Conservation (phyloP, 2,888 invertebrate species). For the Catocala nupta region DNA sequence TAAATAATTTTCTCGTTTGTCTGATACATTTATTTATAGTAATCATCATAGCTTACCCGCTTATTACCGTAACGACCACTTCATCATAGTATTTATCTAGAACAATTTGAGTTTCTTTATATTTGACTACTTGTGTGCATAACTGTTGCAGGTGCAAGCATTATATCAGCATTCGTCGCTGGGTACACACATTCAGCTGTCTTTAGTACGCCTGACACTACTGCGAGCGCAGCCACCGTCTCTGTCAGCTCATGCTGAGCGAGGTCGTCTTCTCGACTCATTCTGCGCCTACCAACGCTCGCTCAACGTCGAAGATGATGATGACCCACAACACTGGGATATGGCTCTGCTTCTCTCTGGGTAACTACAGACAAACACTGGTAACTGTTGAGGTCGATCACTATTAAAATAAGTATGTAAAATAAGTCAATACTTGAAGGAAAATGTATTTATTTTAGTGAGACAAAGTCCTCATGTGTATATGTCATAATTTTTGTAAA, state of each 20-base stretch:
- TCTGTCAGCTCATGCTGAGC: conserved; percentile 89
- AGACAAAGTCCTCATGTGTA: neutral
- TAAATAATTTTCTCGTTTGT: neutral
- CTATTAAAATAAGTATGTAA: conserved; percentile 4
- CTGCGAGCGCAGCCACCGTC: conserved; percentile 89
- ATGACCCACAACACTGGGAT: conserved; percentile 92
- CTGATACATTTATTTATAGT: too few species aligned
- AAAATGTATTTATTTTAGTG: neutral
- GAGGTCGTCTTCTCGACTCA: conserved; percentile 90
- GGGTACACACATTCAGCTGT: conserved; percentile 89
- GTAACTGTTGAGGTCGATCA: conserved; percentile 28
- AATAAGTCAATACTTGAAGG: conserved; percentile 1
- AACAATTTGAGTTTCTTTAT: neutral
- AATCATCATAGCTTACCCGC: too few species aligned
- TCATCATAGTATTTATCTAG: too few species aligned
- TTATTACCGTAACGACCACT: too few species aligned
- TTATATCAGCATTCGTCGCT: conserved; percentile 92
- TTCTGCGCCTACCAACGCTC: conserved; percentile 91
- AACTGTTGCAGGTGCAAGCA: conserved; percentile 89
- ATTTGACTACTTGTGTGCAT: conserved; percentile 14
- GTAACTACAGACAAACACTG: conserved; percentile 65
- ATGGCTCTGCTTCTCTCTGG: conserved; percentile 93
- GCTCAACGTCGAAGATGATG: conserved; percentile 89
- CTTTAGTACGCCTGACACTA: conserved; percentile 90
- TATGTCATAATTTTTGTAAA: too few species aligned